phyloP scores from a whole-genome alignment of 2,888 invertebrate genomes.

The Drosophila kuntzei region DNA sequence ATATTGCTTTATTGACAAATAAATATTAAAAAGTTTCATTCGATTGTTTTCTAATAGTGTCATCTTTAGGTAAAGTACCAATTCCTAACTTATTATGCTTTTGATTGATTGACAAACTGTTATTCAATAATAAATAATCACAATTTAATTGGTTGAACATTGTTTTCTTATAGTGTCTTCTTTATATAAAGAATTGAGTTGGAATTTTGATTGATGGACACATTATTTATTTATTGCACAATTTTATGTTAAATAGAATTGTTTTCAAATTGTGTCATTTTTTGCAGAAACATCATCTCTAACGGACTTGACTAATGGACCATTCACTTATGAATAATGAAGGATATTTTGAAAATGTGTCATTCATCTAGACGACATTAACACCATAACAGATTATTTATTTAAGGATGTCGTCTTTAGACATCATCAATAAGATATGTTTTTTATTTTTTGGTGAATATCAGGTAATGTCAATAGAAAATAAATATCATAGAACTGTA shows the following conservation, averaged over 20 bases:
- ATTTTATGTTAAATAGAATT: constrained; percentile 10
- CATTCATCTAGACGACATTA: no score
- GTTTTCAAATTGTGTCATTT: not conserved
- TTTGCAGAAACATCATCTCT: not conserved
- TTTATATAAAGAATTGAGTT: not conserved
- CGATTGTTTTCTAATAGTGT: constrained; percentile 11
- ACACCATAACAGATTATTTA: no score
- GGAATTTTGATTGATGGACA: not conserved
- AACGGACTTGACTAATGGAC: not conserved
- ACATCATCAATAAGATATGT: not conserved
- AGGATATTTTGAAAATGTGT: no score
- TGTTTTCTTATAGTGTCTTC: not conserved
- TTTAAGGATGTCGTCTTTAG: no score
- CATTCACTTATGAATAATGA: not conserved
- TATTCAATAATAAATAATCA: constrained; percentile 4
- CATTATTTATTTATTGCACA: not conserved
- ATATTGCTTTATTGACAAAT: no score
- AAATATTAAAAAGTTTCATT: no score
- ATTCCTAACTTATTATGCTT: not conserved
- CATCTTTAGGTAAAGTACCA: not conserved
- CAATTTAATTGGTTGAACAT: not conserved
- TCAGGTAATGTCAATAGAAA: not conserved
- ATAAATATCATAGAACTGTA: not conserved
- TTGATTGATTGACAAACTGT: constrained; percentile 8
- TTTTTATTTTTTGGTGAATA: not conserved